Base-by-base conservation (phyloP, 2,113 vertebrate species). In the Gymnogyps californianus region DNA sequence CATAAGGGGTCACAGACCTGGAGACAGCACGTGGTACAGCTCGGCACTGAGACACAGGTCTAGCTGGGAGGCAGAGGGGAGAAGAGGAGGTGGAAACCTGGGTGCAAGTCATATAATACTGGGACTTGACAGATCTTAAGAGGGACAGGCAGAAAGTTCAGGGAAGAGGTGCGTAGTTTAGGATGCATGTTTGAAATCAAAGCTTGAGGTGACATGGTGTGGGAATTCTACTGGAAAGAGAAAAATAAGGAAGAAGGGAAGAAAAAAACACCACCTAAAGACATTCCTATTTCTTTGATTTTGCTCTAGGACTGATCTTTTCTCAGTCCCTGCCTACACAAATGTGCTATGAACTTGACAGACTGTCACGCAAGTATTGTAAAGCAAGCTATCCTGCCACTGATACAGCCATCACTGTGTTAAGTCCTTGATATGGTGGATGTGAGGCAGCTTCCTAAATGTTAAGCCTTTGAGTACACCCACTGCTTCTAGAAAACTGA, bases 281-380 rank as follows among this genome's bases (percentile, higher is more conserved):
- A 61, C 21, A 65, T 87, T 49, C 25, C 34, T 85, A 4, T 82
- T 92, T 83, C 89, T 97, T 92, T 92, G 89, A 89, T 87, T 96
- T 96, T 91, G 12, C 70, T 93, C 8, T 77, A 77, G 22, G 78
- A 93, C 62, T 95, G 95, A 94, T 97, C 89, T 94, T 95, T 89
- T 94, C 76, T 87, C 93, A 93, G 84, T 90, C 78, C 46, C 66
- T 93, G 84, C 89, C 87, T 90, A 97, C 75, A 85, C 9, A 62
- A 89, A 77, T 57, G n/a, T 70, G 55, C 46, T 95, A 69, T 66
- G 75, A 87, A 91, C 93, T 71, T 94, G 87, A 96, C 84, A 96
- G 84, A 70, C 87, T 96, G 95, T 87, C 94, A 93, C 62, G 11
- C n/a, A 85, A 72, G 75, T 74, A 89, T 24, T 83, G 62, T 91